Percentiles rank a stretch among this genome's conserved stretches.
Evolutionary conservation across 2,888 invertebrate species (phyloP).

Genomic region (Acrobeloides nanus): DNA sequence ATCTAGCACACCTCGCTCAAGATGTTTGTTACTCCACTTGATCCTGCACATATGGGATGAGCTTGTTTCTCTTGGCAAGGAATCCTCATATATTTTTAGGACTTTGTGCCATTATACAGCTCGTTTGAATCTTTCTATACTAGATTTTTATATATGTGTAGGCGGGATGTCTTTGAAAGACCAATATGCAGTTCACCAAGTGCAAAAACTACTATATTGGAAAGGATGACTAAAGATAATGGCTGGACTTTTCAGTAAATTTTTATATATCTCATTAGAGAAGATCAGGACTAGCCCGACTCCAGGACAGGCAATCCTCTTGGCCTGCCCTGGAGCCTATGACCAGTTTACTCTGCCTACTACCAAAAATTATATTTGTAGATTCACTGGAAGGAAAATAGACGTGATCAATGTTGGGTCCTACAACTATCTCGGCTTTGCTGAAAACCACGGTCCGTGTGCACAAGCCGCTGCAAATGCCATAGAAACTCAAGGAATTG

Average conservation of each 20-base stretch:
- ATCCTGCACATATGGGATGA: too few species aligned
- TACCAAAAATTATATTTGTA: slow-evolving; percentile 13
- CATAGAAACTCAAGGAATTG: slow-evolving; percentile 40
- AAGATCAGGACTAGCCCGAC: too few species aligned
- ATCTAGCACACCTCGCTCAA: too few species aligned
- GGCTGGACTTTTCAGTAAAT: slow-evolving; percentile 48
- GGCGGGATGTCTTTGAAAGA: slow-evolving; percentile 71
- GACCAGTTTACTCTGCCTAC: neutral
- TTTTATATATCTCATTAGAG: too few species aligned
- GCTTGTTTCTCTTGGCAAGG: too few species aligned
- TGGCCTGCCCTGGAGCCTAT: too few species aligned
- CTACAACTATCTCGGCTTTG: slow-evolving; percentile 96
- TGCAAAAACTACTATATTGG: slow-evolving; percentile 40
- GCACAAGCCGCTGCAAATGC: slow-evolving; percentile 65
- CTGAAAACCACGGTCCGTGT: slow-evolving; percentile 71
- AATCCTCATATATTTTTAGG: too few species aligned
- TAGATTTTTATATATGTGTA: slow-evolving; percentile 62
- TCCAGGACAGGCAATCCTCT: too few species aligned
- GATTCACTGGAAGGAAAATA: slow-evolving; percentile 38
- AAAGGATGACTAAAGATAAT: slow-evolving; percentile 40
- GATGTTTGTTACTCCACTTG: too few species aligned
- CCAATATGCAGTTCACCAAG: slow-evolving; percentile 76
- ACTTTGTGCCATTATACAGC: slow-evolving; percentile 37
- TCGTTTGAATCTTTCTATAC: slow-evolving; percentile 46
- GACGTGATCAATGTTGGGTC: slow-evolving; percentile 74